These are phyloP conservation scores for Aphaenogaster floridana DNA, from an alignment of 1,140 invertebrate species.

Conservation along the genomic window DNA sequence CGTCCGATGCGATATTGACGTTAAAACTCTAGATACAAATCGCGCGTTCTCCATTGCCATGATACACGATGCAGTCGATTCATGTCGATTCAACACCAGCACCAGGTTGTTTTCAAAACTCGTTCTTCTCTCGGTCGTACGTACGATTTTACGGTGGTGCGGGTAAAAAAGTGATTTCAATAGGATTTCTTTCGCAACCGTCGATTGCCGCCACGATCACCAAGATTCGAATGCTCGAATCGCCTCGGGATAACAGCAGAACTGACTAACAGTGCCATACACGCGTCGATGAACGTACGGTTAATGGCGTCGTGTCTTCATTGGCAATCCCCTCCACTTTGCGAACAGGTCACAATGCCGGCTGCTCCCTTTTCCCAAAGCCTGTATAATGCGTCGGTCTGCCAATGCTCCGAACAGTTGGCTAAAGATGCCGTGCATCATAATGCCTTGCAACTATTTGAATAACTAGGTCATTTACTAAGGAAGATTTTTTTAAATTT, in stretches of 20 bases:
- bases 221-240: slow-evolving; percentile 54
- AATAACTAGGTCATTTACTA: neutral
- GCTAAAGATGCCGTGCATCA: neutral
- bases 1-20: neutral
- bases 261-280: slow-evolving; percentile 27
- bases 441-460: neutral
- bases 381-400: neutral
- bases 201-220: slow-evolving; percentile 13
- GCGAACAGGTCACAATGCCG: slow-evolving; percentile 32
- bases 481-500: neutral
- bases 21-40: neutral
- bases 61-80: neutral
- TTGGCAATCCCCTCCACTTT: slow-evolving; percentile 51
- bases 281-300: slow-evolving; percentile 43
- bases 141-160: slow-evolving; percentile 19
- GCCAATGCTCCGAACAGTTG: neutral
- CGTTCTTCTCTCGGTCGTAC: neutral
- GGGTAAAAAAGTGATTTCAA: neutral
- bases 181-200: neutral
- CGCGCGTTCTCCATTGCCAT: neutral
- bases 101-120: neutral
- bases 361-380: slow-evolving; percentile 22
- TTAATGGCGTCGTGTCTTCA: slow-evolving; percentile 64
- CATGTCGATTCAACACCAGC: neutral
- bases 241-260: slow-evolving; percentile 8